Evolutionary conservation across 1,140 invertebrate species (phyloP).

Genomic region (Radopholus similis): DNA sequence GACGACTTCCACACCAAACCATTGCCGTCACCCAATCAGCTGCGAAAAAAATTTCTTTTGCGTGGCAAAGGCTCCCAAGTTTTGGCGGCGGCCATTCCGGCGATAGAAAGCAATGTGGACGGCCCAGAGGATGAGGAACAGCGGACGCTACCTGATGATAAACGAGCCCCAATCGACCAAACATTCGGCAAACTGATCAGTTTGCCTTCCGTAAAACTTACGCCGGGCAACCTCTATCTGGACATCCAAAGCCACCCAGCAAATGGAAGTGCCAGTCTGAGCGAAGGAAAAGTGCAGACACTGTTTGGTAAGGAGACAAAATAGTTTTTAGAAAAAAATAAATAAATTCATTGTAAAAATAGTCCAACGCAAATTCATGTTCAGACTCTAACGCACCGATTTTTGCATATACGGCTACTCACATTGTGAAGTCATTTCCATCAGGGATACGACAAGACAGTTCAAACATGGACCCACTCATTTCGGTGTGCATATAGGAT

Average conservation of each 20-base stretch:
- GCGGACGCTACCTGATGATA: background rate
- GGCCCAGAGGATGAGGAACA: slow-evolving; percentile 18
- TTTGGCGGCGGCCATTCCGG: background rate
- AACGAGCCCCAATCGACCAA: slow-evolving; percentile 23
- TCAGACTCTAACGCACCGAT: slow-evolving; percentile 29
- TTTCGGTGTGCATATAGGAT: slow-evolving; percentile 23
- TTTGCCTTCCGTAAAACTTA: slow-evolving; percentile 47
- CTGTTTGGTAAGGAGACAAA: background rate
- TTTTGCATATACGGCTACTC: slow-evolving; percentile 37
- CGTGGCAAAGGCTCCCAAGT: slow-evolving; percentile 33
- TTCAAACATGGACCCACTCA: slow-evolving; percentile 50
- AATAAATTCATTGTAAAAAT: too few relatives aligned
- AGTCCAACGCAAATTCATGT: too few relatives aligned
- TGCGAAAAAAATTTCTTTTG: slow-evolving; percentile 42
- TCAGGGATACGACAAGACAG: slow-evolving; percentile 48
- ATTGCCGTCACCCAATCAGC: slow-evolving; percentile 34
- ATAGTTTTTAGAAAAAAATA: background rate
- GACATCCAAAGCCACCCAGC: slow-evolving; percentile 41
- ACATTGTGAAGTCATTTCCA: slow-evolving; percentile 45
- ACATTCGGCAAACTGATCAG: slow-evolving; percentile 39
- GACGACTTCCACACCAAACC: slow-evolving; percentile 28
- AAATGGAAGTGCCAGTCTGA: slow-evolving; percentile 44
- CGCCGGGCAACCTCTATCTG: slow-evolving; percentile 29
- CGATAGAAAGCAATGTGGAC: slow-evolving; percentile 15
- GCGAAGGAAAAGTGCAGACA: slow-evolving; percentile 39